Evolutionary conservation across 2,113 vertebrate species (phyloP), one percentile per base, ranked within the genome.

Genomic region (Vombatus ursinus): DNA sequence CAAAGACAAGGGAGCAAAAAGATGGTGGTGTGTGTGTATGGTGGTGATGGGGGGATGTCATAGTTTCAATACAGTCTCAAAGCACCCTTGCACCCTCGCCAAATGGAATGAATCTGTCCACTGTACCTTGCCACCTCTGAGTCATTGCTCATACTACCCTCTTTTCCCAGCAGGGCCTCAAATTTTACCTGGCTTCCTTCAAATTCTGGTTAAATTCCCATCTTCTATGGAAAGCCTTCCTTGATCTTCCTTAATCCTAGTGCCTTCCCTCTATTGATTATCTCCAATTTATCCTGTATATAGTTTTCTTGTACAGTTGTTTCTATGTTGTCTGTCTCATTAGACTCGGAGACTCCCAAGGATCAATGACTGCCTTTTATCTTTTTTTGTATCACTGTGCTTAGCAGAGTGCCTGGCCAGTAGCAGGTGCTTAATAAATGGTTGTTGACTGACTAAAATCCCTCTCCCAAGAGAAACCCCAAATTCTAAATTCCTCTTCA

Each of bases 401-500:
- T 84, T 84, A 84, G 24, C 26, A 48, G 90, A 92, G 11, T 84
- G 3, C 12, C 44, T 9, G 37, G 61, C 23, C 49, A 0, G 51
- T 50, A 90, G n/a, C n/a, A 24, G 51, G 19, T 25, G 26, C 93
- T 52, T 94, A 44, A 84, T 28, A 6, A 52, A 92, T 47, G 9
- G 24, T 89, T 84, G n/a, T 84, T 84, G 68, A 84, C 68, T 84
- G n/a, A n/a, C n/a, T 23, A 44, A 2, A 84, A 84, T 44, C n/a
- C n/a, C 6, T 44, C 19, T 44, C 0, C 7, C 6, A 22, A 44
- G 11, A 19, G 26, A 95, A 94, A 47, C 50, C 24, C 44, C 91
- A 52, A 94, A 92, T 96, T 94, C 89, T 24, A 97, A 77, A 3
- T 2, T 94, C 12, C 3, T 22, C 92, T 89, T 0, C 91, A 23